phyloP scores from a whole-genome alignment of 2,797 vertebrate genomes.

The Alosa sapidissima region DNA sequence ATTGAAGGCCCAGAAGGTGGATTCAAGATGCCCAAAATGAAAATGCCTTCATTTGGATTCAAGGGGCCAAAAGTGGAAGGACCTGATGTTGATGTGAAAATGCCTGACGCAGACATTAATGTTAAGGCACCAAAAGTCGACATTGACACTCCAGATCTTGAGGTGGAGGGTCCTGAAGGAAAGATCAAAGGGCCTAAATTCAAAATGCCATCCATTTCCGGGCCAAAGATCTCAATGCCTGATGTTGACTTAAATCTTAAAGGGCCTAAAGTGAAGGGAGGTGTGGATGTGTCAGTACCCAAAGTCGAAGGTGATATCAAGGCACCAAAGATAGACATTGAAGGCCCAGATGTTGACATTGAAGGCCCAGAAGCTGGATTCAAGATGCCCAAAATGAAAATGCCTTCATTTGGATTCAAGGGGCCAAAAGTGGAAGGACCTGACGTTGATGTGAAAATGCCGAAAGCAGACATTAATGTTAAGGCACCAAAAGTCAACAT shows the following conservation, averaged over 20 bases:
- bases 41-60: neutral
- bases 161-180: neutral
- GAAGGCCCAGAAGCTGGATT: constrained; percentile 1
- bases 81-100: neutral
- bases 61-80: neutral
- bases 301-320: neutral
- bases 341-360: constrained; percentile 1
- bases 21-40: too few relatives aligned
- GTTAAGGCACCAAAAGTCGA: neutral
- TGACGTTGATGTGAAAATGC: neutral
- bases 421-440: neutral
- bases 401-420: neutral
- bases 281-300: neutral
- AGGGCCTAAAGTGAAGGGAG: neutral
- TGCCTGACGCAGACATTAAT: neutral
- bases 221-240: neutral
- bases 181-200: neutral
- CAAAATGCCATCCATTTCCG: neutral
- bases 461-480: neutral
- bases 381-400: neutral
- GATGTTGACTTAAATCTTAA: neutral
- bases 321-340: neutral
- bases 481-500: too few relatives aligned
- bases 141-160: neutral
- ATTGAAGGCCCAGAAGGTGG: too few relatives aligned